A percentile compares a stretch with the other conserved stretches of the same genome.
Evolutionary conservation across 2,888 invertebrate species (phyloP).

Genomic region (Ophion obscuratus): DNA sequence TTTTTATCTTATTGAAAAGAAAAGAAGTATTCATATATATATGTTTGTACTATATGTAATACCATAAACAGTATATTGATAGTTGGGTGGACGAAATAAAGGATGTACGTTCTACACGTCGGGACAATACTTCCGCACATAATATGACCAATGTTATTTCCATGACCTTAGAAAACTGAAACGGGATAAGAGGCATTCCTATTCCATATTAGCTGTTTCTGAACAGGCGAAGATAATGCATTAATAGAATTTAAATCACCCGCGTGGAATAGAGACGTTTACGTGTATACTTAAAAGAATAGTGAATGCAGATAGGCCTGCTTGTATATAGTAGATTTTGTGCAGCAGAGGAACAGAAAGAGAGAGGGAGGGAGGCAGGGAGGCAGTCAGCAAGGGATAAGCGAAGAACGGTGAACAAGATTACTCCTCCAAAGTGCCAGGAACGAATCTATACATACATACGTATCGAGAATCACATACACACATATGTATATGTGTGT

Average conservation of each 20-base stretch:
- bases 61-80: too few species aligned
- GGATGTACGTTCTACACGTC: too few species aligned
- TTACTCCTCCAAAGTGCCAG: constrained; percentile 54
- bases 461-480: background rate
- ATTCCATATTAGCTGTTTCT: background rate
- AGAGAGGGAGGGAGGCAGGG: background rate
- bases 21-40: too few species aligned
- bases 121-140: too few species aligned
- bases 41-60: too few species aligned
- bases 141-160: background rate
- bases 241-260: constrained; percentile 63
- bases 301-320: constrained; percentile 58
- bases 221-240: constrained; percentile 13
- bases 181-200: background rate
- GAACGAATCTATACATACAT: constrained; percentile 27
- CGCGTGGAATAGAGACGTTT: constrained; percentile 64
- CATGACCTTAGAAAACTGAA: background rate
- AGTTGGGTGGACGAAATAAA: too few species aligned
- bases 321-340: constrained; percentile 3
- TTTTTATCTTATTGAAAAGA: too few species aligned
- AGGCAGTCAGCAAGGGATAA: constrained; percentile 30
- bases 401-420: constrained; percentile 56
- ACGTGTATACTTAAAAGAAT: constrained; percentile 32
- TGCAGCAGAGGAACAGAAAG: background rate
- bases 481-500: too few species aligned